Base-by-base conservation (phyloP, 2,797 vertebrate genomes). In the Oreochromis grahami region DNA sequence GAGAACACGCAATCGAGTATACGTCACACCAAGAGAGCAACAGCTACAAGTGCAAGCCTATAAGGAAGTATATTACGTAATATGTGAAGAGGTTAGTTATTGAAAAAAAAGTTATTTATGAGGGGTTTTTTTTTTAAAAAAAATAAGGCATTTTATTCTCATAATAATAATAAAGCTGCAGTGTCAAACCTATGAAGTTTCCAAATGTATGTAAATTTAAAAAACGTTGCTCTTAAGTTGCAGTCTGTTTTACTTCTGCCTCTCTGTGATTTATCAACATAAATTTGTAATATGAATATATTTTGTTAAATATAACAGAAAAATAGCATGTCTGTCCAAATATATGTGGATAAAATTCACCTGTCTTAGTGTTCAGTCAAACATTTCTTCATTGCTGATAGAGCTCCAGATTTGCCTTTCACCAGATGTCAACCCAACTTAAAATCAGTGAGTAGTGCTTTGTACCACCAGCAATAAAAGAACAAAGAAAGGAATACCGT, bases 71-170 rank as follows among this genome's bases (percentile, higher is more conserved):
- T 29, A 72, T 19, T 19, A 29, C 4, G 26, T 48, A 48, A 72
- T 72, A 48, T 29, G 26, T 5, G 9, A 29, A 5, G 26, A 45
- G 26, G 43, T 63, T 63, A n/a, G 17, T 60, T 60, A 60, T 7
- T 34, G 13, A 45, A 45, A 68, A 68, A 68, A 68, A 68, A 26
- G 38, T 21, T 65, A 65, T 65, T 65, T 65, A 65, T 38, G 34
- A 14, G 15, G 3, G 15, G 3, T 0, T 5, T 13, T 58, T 34
- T 58, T 56, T 60, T 1, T 1, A 29, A 60, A 65, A 21, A 24
- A 10, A 60, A 65, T 38, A 24, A 10, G 21, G 9, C 14, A 72
- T 72, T 72, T 72, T 29, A 72, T 29, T 72, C 26, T 48, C 6
- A 32, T 48, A 15, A 72, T 48, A 19, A 48, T 15, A 72, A 29